A percentile compares a stretch with the other conserved stretches of the same genome.
Evolutionary conservation across 2,797 vertebrate species (phyloP).

Genomic region (Tapera naevia): DNA sequence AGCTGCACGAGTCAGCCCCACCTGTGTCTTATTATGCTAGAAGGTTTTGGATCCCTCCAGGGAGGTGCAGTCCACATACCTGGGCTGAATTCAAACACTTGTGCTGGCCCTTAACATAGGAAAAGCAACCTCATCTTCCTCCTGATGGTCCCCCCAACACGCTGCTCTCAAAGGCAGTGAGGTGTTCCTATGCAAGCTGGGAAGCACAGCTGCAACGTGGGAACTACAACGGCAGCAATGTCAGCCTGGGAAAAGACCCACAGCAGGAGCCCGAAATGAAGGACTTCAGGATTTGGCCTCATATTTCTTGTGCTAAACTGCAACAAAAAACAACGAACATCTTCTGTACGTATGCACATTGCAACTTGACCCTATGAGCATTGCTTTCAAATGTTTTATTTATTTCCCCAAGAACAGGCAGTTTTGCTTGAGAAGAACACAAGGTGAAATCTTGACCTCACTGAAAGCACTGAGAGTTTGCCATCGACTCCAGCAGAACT

Average conservation of each 20-base stretch:
- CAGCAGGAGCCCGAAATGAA: background rate
- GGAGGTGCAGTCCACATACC: background rate
- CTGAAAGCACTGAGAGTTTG: background rate
- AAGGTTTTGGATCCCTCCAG: background rate
- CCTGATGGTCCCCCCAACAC: rapidly evolving
- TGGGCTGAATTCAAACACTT: background rate
- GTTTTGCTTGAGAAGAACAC: slow-evolving; percentile 1
- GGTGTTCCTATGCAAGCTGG: background rate
- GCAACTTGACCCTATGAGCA: background rate
- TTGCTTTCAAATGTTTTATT: background rate
- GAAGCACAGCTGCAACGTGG: rapidly evolving
- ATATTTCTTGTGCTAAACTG: background rate
- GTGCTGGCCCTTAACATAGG: rapidly evolving
- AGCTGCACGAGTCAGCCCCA: rapidly evolving
- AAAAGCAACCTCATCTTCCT: background rate
- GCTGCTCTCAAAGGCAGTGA: background rate
- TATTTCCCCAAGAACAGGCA: slow-evolving; percentile 18
- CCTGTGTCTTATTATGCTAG: rapidly evolving
- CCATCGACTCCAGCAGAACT: background rate
- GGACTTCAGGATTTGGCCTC: background rate
- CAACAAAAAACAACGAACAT: background rate
- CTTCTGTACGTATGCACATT: background rate
- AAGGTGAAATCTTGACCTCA: slow-evolving; percentile 38
- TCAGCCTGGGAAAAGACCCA: background rate
- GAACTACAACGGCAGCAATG: background rate